Evolutionary conservation across 35 echinoderm and acorn worm species (phyloP), one percentile per base, ranked within the genome.

Genomic region (Apostichopus japonicus): DNA sequence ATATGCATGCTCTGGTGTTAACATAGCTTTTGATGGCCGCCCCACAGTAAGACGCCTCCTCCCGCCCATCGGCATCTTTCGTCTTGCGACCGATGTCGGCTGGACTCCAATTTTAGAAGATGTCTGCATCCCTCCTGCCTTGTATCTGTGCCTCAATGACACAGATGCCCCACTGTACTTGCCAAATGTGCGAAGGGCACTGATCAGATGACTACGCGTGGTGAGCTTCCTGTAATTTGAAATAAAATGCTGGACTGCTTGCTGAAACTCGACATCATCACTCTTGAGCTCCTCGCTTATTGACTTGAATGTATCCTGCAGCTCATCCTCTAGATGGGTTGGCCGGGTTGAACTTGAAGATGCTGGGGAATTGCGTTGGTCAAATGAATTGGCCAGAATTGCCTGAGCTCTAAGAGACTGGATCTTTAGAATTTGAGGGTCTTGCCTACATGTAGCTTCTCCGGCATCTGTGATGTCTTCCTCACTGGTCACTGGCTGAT

Each of bases 71-170:
- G 79, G 53, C 55, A 81, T 65, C 79, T 93, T 93, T 73, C 80
- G 54, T 23, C 92, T 22, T 25, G 65, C 73, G 0, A 93, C 59
- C 5, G 93, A 23, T 5, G 93, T 90, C 5, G 93, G 93, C 57
- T 94, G 93, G 14, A 94, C 93, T 4, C 86, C 93, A 65, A 94
- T 90, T 73, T 87, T 65, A 4, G 9, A 87, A 5, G 82, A 93
- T 9, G 70, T 78, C 72, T 56, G 13, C 5, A 91, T 57, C 6
- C 72, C n/a, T 16, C 24, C 72, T 56, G 1, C 13, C 15, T 77
- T 90, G 23, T 67, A 21, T 81, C 73, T 93, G 19, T 65, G 65
- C 57, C 19, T 67, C 23, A 71, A 53, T 7, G 25, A 24, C 70
- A 53, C 56, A 58, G 67, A 13, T 54, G 65, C 62, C 79, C n/a